Evolutionary conservation across 2,113 vertebrate genomes (phyloP).

Genomic region (Notothenia coriiceps): DNA sequence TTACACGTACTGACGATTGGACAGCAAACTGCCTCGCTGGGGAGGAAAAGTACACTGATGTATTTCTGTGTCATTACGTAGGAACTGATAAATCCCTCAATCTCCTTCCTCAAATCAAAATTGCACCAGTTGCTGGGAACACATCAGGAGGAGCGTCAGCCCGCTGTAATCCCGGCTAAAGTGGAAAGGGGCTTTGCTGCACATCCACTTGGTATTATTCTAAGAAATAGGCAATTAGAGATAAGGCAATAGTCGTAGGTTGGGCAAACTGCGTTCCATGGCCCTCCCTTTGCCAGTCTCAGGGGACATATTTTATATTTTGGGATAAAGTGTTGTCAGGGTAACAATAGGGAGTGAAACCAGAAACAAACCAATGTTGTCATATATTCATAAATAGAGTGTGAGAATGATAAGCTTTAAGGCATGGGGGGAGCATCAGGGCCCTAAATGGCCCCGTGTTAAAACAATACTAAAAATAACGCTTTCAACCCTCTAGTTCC

Average conservation of each 20-base stretch:
- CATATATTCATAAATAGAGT: conserved; percentile 25
- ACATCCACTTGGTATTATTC: conserved; percentile 77
- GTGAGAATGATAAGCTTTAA: conserved; percentile 25
- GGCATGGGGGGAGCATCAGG: conserved; percentile 18
- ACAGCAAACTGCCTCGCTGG: conserved; percentile 44
- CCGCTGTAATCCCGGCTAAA: conserved; percentile 71
- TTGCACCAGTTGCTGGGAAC: conserved; percentile 64
- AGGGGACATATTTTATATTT: conserved; percentile 44
- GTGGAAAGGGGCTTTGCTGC: conserved; percentile 64
- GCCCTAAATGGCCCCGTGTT: conserved; percentile 23
- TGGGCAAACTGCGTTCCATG: conserved; percentile 44
- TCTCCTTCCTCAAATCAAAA: conserved; percentile 74
- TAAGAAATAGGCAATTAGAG: conserved; percentile 82
- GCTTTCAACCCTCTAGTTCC: conserved; percentile 17
- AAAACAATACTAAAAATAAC: conserved; percentile 65
- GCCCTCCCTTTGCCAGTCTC: conserved; percentile 20
- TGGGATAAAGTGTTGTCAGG: conserved; percentile 40
- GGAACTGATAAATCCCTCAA: conserved; percentile 72
- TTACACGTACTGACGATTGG: conserved; percentile 37
- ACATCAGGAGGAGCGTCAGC: conserved; percentile 60
- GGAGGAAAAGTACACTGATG: conserved; percentile 36
- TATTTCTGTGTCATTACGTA: conserved; percentile 66
- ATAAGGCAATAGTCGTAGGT: conserved; percentile 64
- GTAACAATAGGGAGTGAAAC: conserved; percentile 38
- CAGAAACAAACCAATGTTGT: conserved; percentile 42